Base-by-base conservation (phyloP, 2,797 vertebrate genomes). In the Peromyscus eremicus region DNA sequence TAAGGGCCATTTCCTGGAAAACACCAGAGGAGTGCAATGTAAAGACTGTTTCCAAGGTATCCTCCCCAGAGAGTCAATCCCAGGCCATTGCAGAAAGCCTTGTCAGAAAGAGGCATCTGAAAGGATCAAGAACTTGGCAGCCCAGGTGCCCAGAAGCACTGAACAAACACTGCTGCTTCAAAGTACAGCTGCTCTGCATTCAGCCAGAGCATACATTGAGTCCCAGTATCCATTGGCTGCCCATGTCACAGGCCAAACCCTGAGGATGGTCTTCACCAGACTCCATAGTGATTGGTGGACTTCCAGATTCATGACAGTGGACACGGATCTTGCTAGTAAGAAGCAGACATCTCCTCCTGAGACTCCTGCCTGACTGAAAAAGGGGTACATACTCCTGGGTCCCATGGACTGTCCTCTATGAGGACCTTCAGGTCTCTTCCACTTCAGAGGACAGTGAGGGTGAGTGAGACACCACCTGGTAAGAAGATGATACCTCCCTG, bases 261-360 rank as follows among this genome's bases (percentile, higher is more conserved):
- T 70, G 5, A 55, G 12, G 5, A 13, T 75, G 46, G 29, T 13
- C n/a, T 75, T 75, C 3, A 52, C 32, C 6, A 86, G 66, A n/a
- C 7, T 23, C 13, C 13, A 19, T 29, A 29, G n/a, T 73, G 49
- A 17, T 34, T 12, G 3, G 8, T 29, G n/a, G 16, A 75, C n/a
- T 10, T 60, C 27, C 70, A 75, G 37, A 52, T 34, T 73, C 49
- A 5, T 19, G 68, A n/a, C 66, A n/a, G 32, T 34, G 32, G 1
- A 32, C 29, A 1, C 5, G 0, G 14, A 0, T 8, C 27, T 25
- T 57, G 11, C 27, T 40, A 0, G 0, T 34, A 19, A 82, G 79
- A 55, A 60, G 37, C 12, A 57, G 1, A 71, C 4, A 3, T 7
- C 37, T n/a, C 6, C 17, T 32, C 21, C 12, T 3, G n/a, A 43